Evolutionary conservation across 2,797 vertebrate species (phyloP).

Genomic region (Parauchenoglanis ngamensis): DNA sequence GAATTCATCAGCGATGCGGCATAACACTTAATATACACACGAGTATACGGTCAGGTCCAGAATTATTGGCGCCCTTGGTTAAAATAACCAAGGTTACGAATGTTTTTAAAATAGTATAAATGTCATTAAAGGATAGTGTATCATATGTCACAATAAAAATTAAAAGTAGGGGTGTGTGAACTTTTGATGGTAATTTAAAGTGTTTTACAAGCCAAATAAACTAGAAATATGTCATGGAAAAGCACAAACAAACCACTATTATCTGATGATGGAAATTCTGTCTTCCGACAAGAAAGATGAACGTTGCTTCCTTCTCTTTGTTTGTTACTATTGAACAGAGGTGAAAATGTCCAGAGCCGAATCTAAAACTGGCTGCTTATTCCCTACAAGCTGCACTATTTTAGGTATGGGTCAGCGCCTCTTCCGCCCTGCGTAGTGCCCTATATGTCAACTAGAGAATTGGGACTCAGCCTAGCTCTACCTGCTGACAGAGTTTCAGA

Average conservation of each 20-base stretch:
- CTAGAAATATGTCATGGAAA: not conserved
- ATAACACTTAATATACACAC: no score
- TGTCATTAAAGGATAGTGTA: not conserved
- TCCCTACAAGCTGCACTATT: not conserved
- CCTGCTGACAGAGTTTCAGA: not conserved
- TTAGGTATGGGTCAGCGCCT: conserved; percentile 19
- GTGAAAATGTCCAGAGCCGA: not conserved
- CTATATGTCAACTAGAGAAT: conserved; percentile 20
- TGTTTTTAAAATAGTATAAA: not conserved
- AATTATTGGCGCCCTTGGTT: not conserved
- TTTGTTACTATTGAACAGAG: not conserved
- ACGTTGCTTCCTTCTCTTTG: no score
- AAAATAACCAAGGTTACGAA: not conserved
- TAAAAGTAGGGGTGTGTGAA: not conserved
- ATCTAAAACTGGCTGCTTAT: not conserved
- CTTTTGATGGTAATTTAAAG: not conserved
- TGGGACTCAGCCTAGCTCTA: conserved; percentile 2
- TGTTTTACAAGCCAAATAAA: no score
- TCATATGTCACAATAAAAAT: not conserved
- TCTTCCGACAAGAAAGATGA: not conserved
- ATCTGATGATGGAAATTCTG: not conserved
- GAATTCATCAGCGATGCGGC: not conserved
- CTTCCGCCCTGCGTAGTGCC: conserved; percentile 1
- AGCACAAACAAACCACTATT: not conserved
- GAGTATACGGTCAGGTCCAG: not conserved